phyloP scores from a whole-genome alignment of 2,113 vertebrate species.

The Sclerurus mexicanus region DNA sequence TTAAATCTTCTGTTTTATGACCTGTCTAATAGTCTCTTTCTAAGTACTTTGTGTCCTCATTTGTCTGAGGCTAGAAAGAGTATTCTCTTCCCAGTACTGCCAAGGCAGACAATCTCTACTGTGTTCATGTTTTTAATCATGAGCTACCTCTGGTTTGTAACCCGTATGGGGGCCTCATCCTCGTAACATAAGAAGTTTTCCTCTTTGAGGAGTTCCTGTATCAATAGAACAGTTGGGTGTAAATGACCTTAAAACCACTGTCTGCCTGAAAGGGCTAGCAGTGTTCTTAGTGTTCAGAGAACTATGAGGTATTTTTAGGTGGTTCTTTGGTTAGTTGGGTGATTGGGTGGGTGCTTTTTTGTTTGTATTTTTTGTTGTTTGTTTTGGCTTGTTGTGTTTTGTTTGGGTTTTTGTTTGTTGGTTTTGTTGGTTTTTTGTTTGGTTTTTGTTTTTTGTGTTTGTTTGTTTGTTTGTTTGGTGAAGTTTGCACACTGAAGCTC shows the following conservation, averaged over 20 bases:
- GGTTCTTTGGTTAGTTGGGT: no score
- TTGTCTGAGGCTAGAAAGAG: not conserved
- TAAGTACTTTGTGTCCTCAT: not conserved
- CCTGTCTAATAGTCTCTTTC: not conserved
- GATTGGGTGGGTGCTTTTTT: no score
- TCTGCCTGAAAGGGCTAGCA: not conserved
- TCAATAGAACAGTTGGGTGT: not conserved
- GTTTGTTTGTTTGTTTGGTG: not conserved
- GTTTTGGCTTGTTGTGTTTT: not conserved
- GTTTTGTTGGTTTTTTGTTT: not conserved
- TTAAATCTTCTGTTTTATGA: not conserved
- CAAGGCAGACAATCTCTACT: not conserved
- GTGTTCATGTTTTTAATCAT: not conserved
- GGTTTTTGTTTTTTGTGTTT: no score
- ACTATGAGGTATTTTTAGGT: not conserved
- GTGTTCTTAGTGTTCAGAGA: not conserved
- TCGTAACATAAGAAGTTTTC: not conserved
- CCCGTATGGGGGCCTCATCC: not conserved
- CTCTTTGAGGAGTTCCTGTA: not conserved
- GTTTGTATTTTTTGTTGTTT: not conserved
- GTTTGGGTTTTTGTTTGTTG: no score
- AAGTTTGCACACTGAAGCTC: not conserved
- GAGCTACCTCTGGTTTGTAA: not conserved
- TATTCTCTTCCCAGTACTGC: not conserved
- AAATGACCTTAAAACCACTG: not conserved